phyloP scores from a whole-genome alignment of 2,797 vertebrate species.

The Arctocebus calabarensis region DNA sequence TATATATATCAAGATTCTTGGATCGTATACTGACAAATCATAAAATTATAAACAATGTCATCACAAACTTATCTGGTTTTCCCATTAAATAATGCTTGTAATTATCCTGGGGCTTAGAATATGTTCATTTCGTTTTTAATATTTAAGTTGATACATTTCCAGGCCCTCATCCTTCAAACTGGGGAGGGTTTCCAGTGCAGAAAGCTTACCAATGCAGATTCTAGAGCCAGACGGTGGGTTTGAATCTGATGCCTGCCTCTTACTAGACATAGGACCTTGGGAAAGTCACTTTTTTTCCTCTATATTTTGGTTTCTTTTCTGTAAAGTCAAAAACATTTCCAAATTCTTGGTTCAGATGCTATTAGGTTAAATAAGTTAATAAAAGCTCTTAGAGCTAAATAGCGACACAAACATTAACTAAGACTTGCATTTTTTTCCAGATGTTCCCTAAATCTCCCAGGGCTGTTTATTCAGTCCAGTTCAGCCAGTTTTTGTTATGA shows the following conservation, averaged over 20 bases:
- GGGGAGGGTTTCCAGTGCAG: background rate
- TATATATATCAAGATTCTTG: background rate
- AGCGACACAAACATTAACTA: background rate
- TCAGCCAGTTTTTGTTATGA: background rate
- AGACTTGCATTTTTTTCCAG: background rate
- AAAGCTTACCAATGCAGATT: background rate
- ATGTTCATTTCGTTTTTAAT: background rate
- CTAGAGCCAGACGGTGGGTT: background rate
- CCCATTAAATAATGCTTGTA: background rate
- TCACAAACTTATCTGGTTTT: constrained; percentile 32
- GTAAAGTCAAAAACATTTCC: background rate
- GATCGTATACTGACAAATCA: background rate
- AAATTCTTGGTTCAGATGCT: background rate
- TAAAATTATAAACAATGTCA: background rate
- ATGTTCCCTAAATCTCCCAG: background rate
- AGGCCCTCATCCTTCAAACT: background rate
- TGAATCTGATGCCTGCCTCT: background rate
- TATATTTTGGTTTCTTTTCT: background rate
- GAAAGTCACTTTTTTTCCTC: background rate
- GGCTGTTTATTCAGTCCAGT: background rate
- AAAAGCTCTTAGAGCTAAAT: background rate
- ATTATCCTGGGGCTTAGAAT: background rate
- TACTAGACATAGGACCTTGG: background rate
- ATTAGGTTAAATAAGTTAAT: constrained; percentile 18
- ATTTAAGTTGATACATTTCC: constrained; percentile 18